These are phyloP conservation scores for Epinephelus awoara DNA, from an alignment of 2,797 vertebrate species.

Conservation along the genomic window DNA sequence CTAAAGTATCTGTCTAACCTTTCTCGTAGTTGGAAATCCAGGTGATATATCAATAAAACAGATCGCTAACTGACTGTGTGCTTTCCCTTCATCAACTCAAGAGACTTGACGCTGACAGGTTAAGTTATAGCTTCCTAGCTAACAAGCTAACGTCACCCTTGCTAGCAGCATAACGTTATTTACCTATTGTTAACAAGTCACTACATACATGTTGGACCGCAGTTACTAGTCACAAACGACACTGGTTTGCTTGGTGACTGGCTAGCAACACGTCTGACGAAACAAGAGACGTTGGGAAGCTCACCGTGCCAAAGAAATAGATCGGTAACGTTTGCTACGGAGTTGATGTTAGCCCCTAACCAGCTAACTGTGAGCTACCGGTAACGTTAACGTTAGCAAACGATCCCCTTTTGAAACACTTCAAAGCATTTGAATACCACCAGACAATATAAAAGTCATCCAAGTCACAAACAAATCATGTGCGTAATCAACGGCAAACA, in stretches of 20 bases:
- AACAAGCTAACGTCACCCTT: constrained; percentile 60
- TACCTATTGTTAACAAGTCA: constrained; percentile 43
- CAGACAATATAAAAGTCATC: constrained; percentile 12
- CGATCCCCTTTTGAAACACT: constrained; percentile 38
- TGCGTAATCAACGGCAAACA: not conserved
- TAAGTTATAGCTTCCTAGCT: constrained; percentile 66
- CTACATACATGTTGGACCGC: not conserved
- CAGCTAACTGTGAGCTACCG: constrained; percentile 73
- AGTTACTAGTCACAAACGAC: not conserved
- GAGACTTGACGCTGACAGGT: constrained; percentile 55
- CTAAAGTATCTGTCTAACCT: not conserved
- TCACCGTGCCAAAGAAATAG: constrained; percentile 18
- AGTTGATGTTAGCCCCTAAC: constrained; percentile 62
- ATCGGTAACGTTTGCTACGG: constrained; percentile 59
- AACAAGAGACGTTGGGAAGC: not conserved
- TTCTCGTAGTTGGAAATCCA: not conserved
- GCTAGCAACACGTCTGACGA: not conserved
- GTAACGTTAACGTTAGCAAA: constrained; percentile 54
- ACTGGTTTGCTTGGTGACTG: not conserved
- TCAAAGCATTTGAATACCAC: constrained; percentile 18
- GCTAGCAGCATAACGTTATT: constrained; percentile 62
- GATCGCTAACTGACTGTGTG: not conserved
- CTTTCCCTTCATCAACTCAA: constrained; percentile 31
- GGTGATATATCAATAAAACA: constrained; percentile 1
- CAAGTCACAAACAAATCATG: constrained; percentile 5